Percentiles rank a stretch among this genome's conserved stretches.
These are phyloP conservation scores for Eristalinus aeneus DNA, from an alignment of 2,888 invertebrate species.

Conservation along the genomic window DNA sequence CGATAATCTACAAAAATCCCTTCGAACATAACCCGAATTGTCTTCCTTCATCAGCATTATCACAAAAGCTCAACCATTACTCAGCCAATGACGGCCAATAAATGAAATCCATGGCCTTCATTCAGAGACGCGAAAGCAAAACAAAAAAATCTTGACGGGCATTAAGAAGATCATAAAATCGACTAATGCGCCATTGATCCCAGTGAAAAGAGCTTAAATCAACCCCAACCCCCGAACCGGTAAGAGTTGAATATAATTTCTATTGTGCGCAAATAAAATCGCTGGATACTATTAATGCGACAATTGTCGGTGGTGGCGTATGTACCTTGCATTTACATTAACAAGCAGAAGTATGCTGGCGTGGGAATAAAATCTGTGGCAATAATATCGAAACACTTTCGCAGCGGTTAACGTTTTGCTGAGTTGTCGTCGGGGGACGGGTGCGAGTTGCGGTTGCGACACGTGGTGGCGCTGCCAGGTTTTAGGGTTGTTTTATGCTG, in stretches of 20 bases:
- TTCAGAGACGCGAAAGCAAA: neutral
- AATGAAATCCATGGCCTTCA: conserved; percentile 21
- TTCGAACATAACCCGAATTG: neutral
- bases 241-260: conserved; percentile 27
- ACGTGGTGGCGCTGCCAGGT: conserved; percentile 4
- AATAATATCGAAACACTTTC: conserved; percentile 22
- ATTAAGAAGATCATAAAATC: conserved; percentile 40
- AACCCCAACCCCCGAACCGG: neutral
- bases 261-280: conserved; percentile 18
- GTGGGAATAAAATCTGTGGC: neutral
- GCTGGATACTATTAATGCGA: conserved; percentile 12
- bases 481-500: conserved; percentile 31
- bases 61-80: neutral
- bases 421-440: neutral
- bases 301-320: neutral
- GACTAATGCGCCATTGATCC: conserved; percentile 54
- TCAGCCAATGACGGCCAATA: conserved; percentile 15
- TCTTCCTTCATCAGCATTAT: conserved; percentile 1
- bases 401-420: neutral
- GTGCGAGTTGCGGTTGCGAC: neutral
- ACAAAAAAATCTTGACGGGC: neutral
- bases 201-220: conserved; percentile 37
- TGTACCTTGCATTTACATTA: neutral
- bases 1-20: neutral
- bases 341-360: neutral